These are phyloP conservation scores for Orius insidiosus DNA, from an alignment of 1,140 invertebrate genomes.

Conservation along the genomic window DNA sequence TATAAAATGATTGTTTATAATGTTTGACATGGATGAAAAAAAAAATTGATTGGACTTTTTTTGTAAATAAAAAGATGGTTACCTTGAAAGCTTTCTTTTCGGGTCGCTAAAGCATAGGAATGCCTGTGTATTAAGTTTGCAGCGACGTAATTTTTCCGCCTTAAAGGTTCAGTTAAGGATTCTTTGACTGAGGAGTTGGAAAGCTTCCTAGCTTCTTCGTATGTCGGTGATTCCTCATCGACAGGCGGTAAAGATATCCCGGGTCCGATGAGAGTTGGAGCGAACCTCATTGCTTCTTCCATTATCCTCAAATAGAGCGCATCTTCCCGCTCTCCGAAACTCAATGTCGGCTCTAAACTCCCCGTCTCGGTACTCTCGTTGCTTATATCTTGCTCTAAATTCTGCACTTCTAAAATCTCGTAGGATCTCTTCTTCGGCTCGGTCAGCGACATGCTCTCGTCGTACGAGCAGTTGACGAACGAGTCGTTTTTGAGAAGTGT, in stretches of 20 bases:
- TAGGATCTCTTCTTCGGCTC: background rate
- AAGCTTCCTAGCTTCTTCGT: slow-evolving; percentile 1
- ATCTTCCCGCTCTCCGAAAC: slow-evolving; percentile 17
- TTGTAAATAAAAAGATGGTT: background rate
- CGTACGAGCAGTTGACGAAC: background rate
- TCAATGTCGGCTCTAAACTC: slow-evolving; percentile 3
- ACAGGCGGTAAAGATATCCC: slow-evolving; percentile 18
- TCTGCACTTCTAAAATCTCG: slow-evolving; percentile 8
- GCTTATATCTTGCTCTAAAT: slow-evolving; percentile 1
- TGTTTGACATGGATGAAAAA: background rate
- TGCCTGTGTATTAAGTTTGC: slow-evolving; percentile 15
- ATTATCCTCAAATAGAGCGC: slow-evolving; percentile 21
- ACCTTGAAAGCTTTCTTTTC: slow-evolving; percentile 17
- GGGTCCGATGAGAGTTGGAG: slow-evolving; percentile 18
- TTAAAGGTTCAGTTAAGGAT: background rate
- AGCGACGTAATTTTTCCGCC: slow-evolving; percentile 6
- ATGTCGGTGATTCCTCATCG: slow-evolving; percentile 18
- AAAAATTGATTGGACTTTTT: background rate
- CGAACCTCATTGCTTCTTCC: slow-evolving; percentile 21
- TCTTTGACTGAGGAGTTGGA: background rate
- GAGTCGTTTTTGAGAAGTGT: slow-evolving; percentile 6
- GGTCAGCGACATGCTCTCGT: background rate
- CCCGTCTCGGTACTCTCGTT: background rate
- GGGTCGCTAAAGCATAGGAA: slow-evolving; percentile 21
- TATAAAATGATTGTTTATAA: background rate